Base-by-base conservation (phyloP, 2,888 invertebrate species). In the Acleris sparsana region DNA sequence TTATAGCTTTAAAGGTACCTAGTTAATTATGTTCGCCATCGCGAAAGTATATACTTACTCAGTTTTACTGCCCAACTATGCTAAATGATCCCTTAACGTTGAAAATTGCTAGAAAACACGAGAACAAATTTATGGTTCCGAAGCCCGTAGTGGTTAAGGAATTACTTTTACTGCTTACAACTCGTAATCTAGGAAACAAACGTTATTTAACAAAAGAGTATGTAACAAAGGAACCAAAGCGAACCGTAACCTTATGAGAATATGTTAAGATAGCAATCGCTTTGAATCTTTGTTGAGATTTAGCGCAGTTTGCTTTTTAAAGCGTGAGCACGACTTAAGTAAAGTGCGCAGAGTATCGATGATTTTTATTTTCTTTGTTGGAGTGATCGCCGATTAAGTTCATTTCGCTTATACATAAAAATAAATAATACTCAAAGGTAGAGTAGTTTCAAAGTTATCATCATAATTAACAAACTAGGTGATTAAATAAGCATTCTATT, bases 141-240 rank as follows among this genome's bases (percentile, higher is more conserved):
- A 43, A 53, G 55, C 56, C 69, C 68, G 65, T 68, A 71, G 75
- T 77, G 72, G 75, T 76, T 76, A 75, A 69, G 55, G 69, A 74
- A 78, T 77, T 75, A 76, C 75, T 75, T 77, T 75, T 74, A 75
- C 70, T 69, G 75, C 70, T 72, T 73, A 72, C 69, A 70, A 63
- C 69, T 62, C 67, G 73, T 73, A 80, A 80, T 81, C 73, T 76
- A 74, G 58, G 73, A 72, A 72, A 16, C 52, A 39, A 13, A 2
- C 22, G 6, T 29, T 6, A 5, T 16, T 53, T 49, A 16, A 29
- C 16, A 18, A 49, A 18, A 49, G 18, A 9, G 49, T 18, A 49
- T 13, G 13, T 20, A 49, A 9, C 49, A 18, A 20, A 13, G 11
- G 7, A 49, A 49, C 20, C 13, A 49, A 49, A 18, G 17, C 9